Evolutionary conservation across 2,797 vertebrate genomes (phyloP).

Genomic region (Ptychobarbus kaznakovi): DNA sequence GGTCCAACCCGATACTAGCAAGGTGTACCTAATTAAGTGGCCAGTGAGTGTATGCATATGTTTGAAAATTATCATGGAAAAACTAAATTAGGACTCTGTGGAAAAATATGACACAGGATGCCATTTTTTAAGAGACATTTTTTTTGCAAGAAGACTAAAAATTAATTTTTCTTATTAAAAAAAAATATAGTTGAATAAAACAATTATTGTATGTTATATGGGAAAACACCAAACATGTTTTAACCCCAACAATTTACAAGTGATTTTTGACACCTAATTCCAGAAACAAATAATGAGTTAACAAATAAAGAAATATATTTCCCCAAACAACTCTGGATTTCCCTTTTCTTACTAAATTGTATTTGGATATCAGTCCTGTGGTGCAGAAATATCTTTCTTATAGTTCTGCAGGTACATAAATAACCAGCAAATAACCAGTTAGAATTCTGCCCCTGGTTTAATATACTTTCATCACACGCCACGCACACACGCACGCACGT

Average conservation of each 20-base stretch:
- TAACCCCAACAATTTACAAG: not conserved
- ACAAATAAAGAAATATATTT: not conserved
- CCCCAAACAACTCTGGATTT: not conserved
- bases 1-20: too few species aligned
- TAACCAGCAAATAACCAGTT: slow-evolving; percentile 20
- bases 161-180: not conserved
- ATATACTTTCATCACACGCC: slow-evolving; percentile 13
- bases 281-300: not conserved
- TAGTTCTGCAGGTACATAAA: slow-evolving; percentile 7
- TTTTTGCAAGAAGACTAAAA: too few species aligned
- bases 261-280: not conserved
- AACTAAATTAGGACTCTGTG: too few species aligned
- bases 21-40: too few species aligned
- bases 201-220: not conserved
- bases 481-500: not conserved
- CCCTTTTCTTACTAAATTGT: not conserved
- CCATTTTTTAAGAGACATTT: too few species aligned
- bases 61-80: too few species aligned
- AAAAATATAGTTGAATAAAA: not conserved
- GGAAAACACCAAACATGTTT: not conserved
- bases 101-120: too few species aligned
- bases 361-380: not conserved
- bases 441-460: slow-evolving; percentile 10
- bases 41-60: too few species aligned
- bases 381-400: slow-evolving; percentile 9